phyloP scores from a whole-genome alignment of 2,888 invertebrate genomes.

The Theodoxus fluviatilis region DNA sequence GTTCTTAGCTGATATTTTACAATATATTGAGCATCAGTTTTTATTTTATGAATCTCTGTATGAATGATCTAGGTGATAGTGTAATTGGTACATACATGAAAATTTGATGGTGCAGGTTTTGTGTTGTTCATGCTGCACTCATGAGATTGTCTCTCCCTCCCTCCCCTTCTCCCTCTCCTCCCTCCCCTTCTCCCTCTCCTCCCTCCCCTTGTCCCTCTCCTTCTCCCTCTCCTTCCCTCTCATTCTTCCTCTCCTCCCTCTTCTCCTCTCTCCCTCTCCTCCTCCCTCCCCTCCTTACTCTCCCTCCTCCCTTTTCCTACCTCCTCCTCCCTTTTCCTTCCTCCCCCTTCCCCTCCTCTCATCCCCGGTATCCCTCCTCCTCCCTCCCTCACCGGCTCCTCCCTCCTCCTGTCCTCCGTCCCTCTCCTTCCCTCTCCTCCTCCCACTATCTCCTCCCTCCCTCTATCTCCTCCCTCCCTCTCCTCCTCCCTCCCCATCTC shows the following conservation, averaged over 20 bases:
- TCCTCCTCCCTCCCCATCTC: not conserved
- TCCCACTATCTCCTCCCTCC: not conserved
- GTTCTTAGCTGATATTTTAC: too few species aligned
- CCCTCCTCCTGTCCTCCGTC: not conserved
- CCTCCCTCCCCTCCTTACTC: not conserved
- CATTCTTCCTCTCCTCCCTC: not conserved
- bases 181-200: not conserved
- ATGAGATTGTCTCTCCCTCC: not conserved
- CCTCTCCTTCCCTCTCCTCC: not conserved
- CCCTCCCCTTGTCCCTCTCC: not conserved
- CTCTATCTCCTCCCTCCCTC: not conserved
- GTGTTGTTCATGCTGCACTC: too few species aligned
- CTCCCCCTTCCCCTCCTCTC: not conserved
- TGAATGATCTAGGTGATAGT: too few species aligned
- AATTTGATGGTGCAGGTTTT: too few species aligned
- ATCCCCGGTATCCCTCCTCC: not conserved
- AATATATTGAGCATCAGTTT: too few species aligned
- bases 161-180: not conserved
- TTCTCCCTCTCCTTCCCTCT: not conserved
- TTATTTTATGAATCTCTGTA: too few species aligned
- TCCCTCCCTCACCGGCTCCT: not conserved
- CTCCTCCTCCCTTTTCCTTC: not conserved
- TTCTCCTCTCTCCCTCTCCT: not conserved
- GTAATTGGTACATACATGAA: too few species aligned
- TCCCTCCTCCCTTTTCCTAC: not conserved